Conservation (phyloP, 2,888 invertebrate genomes). For the Unio delphinus region DNA sequence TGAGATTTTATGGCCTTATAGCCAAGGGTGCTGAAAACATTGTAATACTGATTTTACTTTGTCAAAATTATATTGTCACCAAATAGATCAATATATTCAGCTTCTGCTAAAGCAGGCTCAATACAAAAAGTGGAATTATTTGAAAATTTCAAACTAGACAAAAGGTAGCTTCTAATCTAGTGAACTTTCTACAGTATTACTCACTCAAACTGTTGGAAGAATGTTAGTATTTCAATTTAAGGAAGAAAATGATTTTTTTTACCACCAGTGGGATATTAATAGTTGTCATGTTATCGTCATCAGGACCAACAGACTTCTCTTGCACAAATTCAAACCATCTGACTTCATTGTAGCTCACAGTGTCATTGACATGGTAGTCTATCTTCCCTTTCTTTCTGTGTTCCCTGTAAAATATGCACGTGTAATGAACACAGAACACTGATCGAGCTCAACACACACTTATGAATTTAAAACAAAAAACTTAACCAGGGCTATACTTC, state of each 20-base stretch:
- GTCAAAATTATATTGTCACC: too few relatives aligned
- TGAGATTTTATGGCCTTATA: too few relatives aligned
- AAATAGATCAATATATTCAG: too few relatives aligned
- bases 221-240: neutral
- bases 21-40: too few relatives aligned
- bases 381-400: slow-evolving; percentile 76
- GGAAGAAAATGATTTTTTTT: slow-evolving; percentile 68
- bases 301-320: slow-evolving; percentile 77
- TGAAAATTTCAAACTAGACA: too few relatives aligned
- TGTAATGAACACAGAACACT: too few relatives aligned
- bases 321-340: slow-evolving; percentile 82
- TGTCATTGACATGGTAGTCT: slow-evolving; percentile 75
- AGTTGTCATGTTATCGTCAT: slow-evolving; percentile 83
- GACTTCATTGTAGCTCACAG: slow-evolving; percentile 81
- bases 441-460: too few relatives aligned
- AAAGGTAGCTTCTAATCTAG: neutral
- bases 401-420: slow-evolving; percentile 44
- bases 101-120: too few relatives aligned
- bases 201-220: too few relatives aligned
- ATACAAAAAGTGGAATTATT: neutral
- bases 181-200: neutral
- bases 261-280: slow-evolving; percentile 86
- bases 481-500: too few relatives aligned
- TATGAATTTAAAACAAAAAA: too few relatives aligned
- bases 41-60: too few relatives aligned